These are phyloP conservation scores for Drosophila arizonae DNA, from an alignment of 1,140 invertebrate genomes.

Conservation along the genomic window DNA sequence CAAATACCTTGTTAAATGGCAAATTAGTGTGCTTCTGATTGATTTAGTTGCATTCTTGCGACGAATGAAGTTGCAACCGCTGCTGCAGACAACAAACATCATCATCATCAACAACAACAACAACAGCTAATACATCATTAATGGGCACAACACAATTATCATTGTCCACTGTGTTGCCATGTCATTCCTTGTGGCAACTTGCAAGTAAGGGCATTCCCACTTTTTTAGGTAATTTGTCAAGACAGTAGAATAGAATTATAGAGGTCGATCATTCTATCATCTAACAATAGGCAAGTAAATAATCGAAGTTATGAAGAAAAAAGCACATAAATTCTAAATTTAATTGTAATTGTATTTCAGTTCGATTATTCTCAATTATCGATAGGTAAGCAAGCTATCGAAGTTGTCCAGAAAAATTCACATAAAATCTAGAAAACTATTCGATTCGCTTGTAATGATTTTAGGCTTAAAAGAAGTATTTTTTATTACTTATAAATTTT, in stretches of 20 bases:
- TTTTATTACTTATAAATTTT: too few species aligned
- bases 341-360: too few species aligned
- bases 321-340: too few species aligned
- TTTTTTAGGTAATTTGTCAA: not conserved
- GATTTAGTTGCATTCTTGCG: slow-evolving; percentile 80
- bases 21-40: slow-evolving; percentile 82
- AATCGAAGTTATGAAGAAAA: too few species aligned
- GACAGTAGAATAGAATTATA: not conserved
- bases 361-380: too few species aligned
- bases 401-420: too few species aligned
- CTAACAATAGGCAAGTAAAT: too few species aligned
- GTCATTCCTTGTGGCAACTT: not conserved
- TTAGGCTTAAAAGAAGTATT: too few species aligned
- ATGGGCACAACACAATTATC: not conserved
- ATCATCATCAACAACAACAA: not conserved
- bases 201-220: slow-evolving; percentile 1
- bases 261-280: too few species aligned
- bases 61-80: slow-evolving; percentile 72
- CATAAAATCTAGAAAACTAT: too few species aligned
- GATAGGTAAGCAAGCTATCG: too few species aligned
- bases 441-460: too few species aligned
- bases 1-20: slow-evolving; percentile 83
- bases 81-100: slow-evolving; percentile 36
- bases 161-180: slow-evolving; percentile 6
- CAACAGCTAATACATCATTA: not conserved